phyloP scores from a whole-genome alignment of 2,888 invertebrate species.

The Homarus gammarus region DNA sequence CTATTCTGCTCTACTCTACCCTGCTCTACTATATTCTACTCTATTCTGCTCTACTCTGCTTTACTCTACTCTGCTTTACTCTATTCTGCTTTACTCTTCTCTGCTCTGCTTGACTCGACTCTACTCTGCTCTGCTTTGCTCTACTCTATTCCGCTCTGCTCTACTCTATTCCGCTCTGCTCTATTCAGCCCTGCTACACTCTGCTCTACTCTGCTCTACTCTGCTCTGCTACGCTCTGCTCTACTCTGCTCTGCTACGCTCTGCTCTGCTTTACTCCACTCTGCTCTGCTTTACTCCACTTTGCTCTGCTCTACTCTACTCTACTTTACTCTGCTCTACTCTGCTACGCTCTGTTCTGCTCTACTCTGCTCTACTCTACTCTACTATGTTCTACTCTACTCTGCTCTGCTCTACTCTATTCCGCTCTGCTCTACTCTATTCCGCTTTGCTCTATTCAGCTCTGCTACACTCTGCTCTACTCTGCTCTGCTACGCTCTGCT shows the following conservation, averaged over 20 bases:
- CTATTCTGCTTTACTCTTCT: neutral
- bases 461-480: conserved; percentile 80
- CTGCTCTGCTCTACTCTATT: neutral
- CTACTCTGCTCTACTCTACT: neutral
- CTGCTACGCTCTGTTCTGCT: neutral
- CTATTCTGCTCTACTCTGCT: neutral
- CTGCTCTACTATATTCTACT: neutral
- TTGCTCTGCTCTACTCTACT: neutral
- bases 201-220: neutral
- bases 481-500: neutral
- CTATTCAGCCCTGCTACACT: neutral
- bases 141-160: neutral
- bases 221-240: neutral
- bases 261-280: neutral
- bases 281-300: neutral
- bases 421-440: conserved; percentile 82
- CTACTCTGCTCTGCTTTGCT: neutral
- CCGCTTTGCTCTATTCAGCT: conserved; percentile 93
- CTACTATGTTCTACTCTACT: neutral
- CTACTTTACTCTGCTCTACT: neutral
- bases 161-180: neutral
- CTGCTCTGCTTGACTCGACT: neutral
- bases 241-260: neutral
- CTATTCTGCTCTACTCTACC: neutral
- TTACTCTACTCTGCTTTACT: neutral